phyloP scores from a whole-genome alignment of 53 echinoderm and acorn worm genomes.

The Pentamera pediparva region DNA sequence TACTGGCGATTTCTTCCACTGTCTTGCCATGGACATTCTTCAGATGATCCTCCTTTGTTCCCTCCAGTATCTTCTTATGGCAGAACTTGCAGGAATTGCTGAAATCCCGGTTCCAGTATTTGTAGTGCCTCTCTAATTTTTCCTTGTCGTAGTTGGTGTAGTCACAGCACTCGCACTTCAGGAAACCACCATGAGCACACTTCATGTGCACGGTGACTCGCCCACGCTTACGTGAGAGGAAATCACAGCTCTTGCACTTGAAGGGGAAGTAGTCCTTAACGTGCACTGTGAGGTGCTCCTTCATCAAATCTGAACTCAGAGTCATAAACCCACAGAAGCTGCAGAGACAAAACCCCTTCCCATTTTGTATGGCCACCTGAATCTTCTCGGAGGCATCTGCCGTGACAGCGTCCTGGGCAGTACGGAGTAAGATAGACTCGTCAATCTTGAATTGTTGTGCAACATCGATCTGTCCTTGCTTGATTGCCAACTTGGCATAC shows the following conservation, averaged over 20 bases:
- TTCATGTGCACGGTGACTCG: slow-evolving; percentile 28
- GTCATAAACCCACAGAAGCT: background rate
- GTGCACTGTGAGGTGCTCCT: slow-evolving; percentile 7
- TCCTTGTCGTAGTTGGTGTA: slow-evolving; percentile 21
- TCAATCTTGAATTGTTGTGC: no score
- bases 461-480: no score
- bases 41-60: slow-evolving; percentile 26
- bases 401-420: background rate
- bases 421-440: background rate
- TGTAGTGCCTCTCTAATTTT: slow-evolving; percentile 18
- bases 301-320: background rate
- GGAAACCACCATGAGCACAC: slow-evolving; percentile 9
- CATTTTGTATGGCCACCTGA: slow-evolving; percentile 4
- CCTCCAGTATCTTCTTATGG: slow-evolving; percentile 7
- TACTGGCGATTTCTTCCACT: slow-evolving; percentile 8
- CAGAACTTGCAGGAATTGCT: slow-evolving; percentile 22
- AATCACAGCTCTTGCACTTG: slow-evolving; percentile 8
- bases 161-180: background rate
- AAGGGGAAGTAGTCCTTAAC: slow-evolving; percentile 6
- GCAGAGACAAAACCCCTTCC: background rate
- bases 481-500: no score
- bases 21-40: slow-evolving; percentile 17
- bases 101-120: slow-evolving; percentile 26
- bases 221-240: slow-evolving; percentile 1
- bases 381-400: slow-evolving; percentile 5